Evolutionary conservation across 2,113 vertebrate genomes (phyloP), one percentile per base, ranked within the genome.

Genomic region (Calonectris borealis): DNA sequence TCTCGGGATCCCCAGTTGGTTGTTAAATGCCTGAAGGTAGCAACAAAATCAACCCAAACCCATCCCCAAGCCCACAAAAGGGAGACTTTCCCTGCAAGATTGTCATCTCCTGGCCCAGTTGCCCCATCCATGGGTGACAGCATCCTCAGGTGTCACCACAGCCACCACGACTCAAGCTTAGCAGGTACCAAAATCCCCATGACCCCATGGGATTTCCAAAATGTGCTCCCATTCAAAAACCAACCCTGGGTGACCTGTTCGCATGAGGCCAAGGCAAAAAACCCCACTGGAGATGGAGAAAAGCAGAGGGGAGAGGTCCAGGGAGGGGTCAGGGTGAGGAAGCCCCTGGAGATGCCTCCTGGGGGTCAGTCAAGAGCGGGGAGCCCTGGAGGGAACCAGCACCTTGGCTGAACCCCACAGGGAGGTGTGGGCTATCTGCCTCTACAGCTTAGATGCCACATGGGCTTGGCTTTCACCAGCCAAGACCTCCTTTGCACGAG

Each of bases 241-340:
- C n/a, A 24, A 8, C 9, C 18, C 49, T 1, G 0, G 14, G 11
- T 0, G 1, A 58, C 13, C 16, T 4, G 0, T n/a, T 64, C 1
- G 4, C 29, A 24, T 3, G 19, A 86, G 22, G 7, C 3, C 29
- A 44, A 10, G 26, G 32, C 1, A 0, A 21, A 38, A 76, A 57
- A 4, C 7, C 16, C 25, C 8, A 2, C 22, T 48, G 82, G 48
- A 48, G 21, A 19, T 9, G 22, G 40, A 54, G 38, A 9, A 73
- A 61, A 88, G 34, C 17, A 36, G 38, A 78, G 20, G 6, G n/a
- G 12, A 38, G 34, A 13, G 5, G 18, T 46, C 2, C 2, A 1
- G 18, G 42, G 2, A 8, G 31, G 36, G 16, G 4, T n/a, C 25
- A 38, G 38, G 52, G 6, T 21, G 46, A 82, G 16, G 46, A 82